A percentile compares a stretch with the other conserved stretches of the same genome.
Evolutionary conservation across 2,113 vertebrate genomes (phyloP).

Genomic region (Columba janthina): DNA sequence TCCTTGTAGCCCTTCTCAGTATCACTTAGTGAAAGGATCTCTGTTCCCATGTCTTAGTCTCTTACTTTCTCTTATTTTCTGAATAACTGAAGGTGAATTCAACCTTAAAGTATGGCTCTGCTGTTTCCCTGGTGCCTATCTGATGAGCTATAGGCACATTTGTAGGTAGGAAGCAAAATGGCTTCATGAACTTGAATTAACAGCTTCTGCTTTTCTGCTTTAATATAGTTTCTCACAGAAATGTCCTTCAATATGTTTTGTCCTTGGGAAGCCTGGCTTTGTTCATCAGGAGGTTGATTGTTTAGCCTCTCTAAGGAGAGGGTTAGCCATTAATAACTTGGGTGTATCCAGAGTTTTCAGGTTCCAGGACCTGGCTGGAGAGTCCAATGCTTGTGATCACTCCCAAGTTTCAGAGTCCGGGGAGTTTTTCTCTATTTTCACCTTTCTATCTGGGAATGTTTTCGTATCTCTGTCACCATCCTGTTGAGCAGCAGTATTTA

Average conservation of each 20-base stretch:
- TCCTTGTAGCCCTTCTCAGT: neutral
- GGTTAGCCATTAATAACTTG: neutral
- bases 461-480: neutral
- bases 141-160: neutral
- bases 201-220: neutral
- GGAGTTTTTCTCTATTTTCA: neutral
- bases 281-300: neutral
- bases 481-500: neutral
- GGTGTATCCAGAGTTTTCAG: neutral
- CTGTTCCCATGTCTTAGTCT: neutral
- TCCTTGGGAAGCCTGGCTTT: neutral
- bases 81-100: neutral
- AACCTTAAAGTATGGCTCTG: neutral
- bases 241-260: neutral
- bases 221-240: neutral
- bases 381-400: neutral
- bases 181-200: neutral
- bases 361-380: neutral
- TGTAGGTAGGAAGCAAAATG: neutral
- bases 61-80: neutral
- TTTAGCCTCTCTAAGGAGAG: neutral
- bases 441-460: neutral
- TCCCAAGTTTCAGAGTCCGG: neutral
- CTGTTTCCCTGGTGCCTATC: neutral
- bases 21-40: neutral